Conservation (phyloP, 1,140 invertebrate genomes). For the Meloidogyne hapla region DNA sequence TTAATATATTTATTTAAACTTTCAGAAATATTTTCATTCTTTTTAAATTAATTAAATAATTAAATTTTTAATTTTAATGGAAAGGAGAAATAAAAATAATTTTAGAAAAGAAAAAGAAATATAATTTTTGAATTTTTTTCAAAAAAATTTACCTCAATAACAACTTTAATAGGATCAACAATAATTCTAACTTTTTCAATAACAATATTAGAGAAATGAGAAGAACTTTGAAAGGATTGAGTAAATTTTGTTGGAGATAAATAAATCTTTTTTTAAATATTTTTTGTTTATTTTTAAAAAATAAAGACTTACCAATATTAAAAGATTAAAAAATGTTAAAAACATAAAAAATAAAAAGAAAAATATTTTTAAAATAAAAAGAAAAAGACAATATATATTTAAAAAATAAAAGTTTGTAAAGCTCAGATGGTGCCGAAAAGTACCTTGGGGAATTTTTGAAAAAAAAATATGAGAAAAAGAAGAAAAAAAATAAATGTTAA, state of each 20-base stretch:
- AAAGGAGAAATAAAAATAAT: not conserved
- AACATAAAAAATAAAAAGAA: not conserved
- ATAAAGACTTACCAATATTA: not conserved
- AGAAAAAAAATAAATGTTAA: not conserved
- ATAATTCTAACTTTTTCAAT: constrained; percentile 28
- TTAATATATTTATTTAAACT: not conserved
- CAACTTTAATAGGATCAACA: constrained; percentile 30
- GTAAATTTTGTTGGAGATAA: constrained; percentile 5
- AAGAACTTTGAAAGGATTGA: not conserved
- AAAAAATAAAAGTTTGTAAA: not conserved
- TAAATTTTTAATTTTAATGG: not conserved
- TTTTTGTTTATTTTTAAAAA: not conserved
- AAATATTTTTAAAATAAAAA: not conserved
- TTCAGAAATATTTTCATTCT: not conserved
- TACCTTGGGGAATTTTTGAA: not conserved
- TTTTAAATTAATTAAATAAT: not conserved
- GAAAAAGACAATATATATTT: not conserved
- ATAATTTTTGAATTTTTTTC: constrained; percentile 10
- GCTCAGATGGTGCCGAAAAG: not conserved
- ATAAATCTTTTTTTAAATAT: not conserved
- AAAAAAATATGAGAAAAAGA: not conserved
- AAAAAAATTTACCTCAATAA: constrained; percentile 13
- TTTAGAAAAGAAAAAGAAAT: too few relatives aligned
- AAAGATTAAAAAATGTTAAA: not conserved
- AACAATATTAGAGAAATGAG: not conserved